Base-by-base conservation (phyloP, 2,797 vertebrate genomes). In the Poliocrania exsul region DNA sequence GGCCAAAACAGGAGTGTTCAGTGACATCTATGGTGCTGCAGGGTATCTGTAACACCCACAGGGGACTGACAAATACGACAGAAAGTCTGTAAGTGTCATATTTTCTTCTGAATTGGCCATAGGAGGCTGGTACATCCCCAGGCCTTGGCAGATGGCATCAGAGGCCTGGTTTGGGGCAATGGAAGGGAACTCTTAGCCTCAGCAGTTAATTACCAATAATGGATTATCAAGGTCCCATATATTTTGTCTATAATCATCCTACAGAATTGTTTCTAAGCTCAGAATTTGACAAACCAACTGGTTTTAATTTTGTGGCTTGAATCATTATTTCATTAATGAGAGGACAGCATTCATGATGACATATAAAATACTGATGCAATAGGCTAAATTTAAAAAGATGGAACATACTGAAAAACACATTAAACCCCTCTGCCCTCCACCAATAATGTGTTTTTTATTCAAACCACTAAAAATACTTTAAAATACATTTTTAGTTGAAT, bases 301-400 rank as follows among this genome's bases (percentile, higher is more conserved):
- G 85, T 96, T 97, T 96, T 95, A 96, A 97, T 97, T 97, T 96
- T 94, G 95, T 92, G 94, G 74, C 94, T 96, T 90, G 88, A 97
- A 93, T 95, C 93, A 94, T 95, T 97, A 97, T 97, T 97, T 97
- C 92, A 81, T 96, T 92, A 96, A 92, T 91, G 84, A 96, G 95
- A 95, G 95, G 65, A 85, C 94, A 92, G 85, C 88, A 81, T 81
- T 66, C 96, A 95, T 46, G 90, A 93, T 93, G 97, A 95, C 80
- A 95, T 96, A 89, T 82, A 93, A 97, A 97, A 97, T 94, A 96
- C 6, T 96, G 95, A 97, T 51, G 94, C 92, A 94, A 88, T 47
- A 65, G 87, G 44, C 96, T 96, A 96, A 96, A 93, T 97, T 96
- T 96, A 94, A 96, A 95, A 95, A 81, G 80, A 93, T 54, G 64